phyloP scores from a whole-genome alignment of 2,888 invertebrate species.

The Parnassius smintheus region DNA sequence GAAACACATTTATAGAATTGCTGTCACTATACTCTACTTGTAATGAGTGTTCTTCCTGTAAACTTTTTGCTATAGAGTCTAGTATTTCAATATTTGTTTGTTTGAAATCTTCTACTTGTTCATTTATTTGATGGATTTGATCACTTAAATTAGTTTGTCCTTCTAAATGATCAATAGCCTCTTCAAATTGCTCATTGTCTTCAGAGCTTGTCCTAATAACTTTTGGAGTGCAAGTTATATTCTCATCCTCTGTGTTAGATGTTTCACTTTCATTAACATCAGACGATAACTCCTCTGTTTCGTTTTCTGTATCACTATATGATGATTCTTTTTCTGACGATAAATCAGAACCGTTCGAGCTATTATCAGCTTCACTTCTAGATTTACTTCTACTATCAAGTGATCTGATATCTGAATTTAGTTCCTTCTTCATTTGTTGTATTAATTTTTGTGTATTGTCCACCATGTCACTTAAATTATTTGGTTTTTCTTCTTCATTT shows the following conservation, averaged over 20 bases:
- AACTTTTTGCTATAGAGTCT: conserved; percentile 69
- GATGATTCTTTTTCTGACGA: conserved; percentile 69
- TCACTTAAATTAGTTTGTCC: conserved; percentile 42
- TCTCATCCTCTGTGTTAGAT: conserved; percentile 23
- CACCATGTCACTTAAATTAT: conserved; percentile 77
- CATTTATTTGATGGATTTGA: conserved; percentile 63
- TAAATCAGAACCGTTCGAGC: conserved; percentile 50
- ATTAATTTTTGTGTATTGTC: conserved; percentile 82
- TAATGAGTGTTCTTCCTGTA: conserved; percentile 65
- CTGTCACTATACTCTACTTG: conserved; percentile 43
- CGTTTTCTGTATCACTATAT: conserved; percentile 68
- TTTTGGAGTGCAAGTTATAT: conserved; percentile 28
- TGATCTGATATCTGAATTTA: conserved; percentile 81
- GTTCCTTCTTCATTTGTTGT: conserved; percentile 85
- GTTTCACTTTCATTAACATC: conserved; percentile 54
- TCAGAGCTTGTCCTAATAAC: conserved; percentile 65
- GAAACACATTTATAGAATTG: conserved; percentile 11
- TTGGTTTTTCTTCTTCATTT: conserved; percentile 47
- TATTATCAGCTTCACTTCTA: conserved; percentile 68
- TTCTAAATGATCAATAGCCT: conserved; percentile 73
- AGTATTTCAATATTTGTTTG: conserved; percentile 67
- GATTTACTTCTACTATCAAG: conserved; percentile 66
- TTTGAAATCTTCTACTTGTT: conserved; percentile 60
- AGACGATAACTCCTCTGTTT: conserved; percentile 62
- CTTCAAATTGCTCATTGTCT: conserved; percentile 74